Conservation (phyloP, 2,888 invertebrate species). For the Petrolisthes cinctipes region DNA sequence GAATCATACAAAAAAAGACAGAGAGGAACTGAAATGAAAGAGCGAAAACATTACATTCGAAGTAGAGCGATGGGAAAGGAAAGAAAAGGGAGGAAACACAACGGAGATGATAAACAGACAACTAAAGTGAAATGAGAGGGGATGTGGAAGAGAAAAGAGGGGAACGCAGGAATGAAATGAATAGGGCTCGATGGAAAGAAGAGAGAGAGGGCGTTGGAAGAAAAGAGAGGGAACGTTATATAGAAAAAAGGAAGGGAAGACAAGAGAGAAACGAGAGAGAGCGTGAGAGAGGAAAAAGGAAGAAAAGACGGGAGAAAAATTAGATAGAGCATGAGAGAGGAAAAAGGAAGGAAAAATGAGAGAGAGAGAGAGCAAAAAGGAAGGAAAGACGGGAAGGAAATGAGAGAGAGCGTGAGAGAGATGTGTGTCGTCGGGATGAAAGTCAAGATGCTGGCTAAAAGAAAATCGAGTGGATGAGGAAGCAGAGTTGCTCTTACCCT, state of each 20-base stretch:
- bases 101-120: neutral
- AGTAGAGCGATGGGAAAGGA: neutral
- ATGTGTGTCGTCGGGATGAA: neutral
- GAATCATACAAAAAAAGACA: too few relatives aligned
- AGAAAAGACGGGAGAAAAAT: neutral
- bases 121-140: neutral
- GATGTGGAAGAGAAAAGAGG: neutral
- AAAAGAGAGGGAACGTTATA: neutral
- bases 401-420: neutral
- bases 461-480: neutral
- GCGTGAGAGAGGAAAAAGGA: neutral
- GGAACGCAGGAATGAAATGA: neutral
- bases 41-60: too few relatives aligned
- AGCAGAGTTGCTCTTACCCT: neutral
- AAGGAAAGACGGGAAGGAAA: slow-evolving; percentile 1
- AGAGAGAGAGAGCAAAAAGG: neutral
- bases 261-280: neutral
- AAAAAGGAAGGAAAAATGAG: neutral
- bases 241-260: neutral
- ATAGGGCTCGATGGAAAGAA: neutral
- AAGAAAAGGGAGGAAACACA: neutral
- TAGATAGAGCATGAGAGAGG: neutral
- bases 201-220: neutral
- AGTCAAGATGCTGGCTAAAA: neutral
- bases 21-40: too few relatives aligned